phyloP scores from a whole-genome alignment of 2,113 vertebrate species.

The Electrona antarctica region DNA sequence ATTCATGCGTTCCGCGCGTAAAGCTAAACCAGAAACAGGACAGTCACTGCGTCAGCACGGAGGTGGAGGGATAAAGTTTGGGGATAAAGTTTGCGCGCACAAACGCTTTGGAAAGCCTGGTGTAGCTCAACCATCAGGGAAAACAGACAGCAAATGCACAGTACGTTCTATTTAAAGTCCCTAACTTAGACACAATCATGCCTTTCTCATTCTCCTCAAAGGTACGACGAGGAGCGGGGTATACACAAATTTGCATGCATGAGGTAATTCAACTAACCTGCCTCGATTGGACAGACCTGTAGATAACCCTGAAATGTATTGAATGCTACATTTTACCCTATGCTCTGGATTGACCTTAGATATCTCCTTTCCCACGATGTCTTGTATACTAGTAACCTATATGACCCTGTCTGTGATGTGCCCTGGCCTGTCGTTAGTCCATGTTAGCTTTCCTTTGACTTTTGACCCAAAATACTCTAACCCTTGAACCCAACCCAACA shows the following conservation, averaged over 20 bases:
- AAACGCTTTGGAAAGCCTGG: too few relatives aligned
- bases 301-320: conserved; percentile 5
- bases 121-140: too few relatives aligned
- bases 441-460: conserved; percentile 10
- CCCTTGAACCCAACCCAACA: neutral
- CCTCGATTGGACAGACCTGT: conserved; percentile 39
- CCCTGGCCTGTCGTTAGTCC: neutral
- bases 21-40: too few relatives aligned
- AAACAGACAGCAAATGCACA: too few relatives aligned
- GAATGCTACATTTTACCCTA: conserved; percentile 5
- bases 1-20: too few relatives aligned
- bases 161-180: too few relatives aligned
- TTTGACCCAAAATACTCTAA: neutral
- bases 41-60: too few relatives aligned
- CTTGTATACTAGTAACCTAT: conserved; percentile 1
- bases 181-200: conserved; percentile 17
- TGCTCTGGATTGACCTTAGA: conserved; percentile 30
- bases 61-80: too few relatives aligned
- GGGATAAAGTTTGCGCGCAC: too few relatives aligned
- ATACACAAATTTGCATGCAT: conserved; percentile 84
- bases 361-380: conserved; percentile 13
- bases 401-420: conserved; percentile 2
- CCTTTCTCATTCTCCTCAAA: conserved; percentile 77
- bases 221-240: conserved; percentile 90
- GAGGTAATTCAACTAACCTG: conserved; percentile 84